Conservation (phyloP, 1,140 invertebrate species). For the Drosophila pandora region DNA sequence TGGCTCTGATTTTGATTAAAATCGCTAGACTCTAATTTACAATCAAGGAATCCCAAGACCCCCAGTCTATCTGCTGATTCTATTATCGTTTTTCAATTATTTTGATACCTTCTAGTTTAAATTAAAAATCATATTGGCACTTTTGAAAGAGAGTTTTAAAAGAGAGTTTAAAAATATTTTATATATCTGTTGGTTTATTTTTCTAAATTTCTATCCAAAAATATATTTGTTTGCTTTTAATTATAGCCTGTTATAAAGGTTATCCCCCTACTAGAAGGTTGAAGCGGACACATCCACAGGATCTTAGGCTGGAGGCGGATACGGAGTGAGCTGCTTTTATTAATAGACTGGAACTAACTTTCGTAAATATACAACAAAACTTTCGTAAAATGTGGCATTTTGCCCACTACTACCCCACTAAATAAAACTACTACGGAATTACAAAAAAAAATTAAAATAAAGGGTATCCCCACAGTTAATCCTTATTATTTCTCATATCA, state of each 20-base stretch:
- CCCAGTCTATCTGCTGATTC: conserved; percentile 14
- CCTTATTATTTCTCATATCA: neutral
- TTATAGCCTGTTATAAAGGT: conserved; percentile 1
- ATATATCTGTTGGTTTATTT: neutral
- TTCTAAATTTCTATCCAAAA: neutral
- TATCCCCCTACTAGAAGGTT: neutral
- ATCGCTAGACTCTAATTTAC: conserved; percentile 43
- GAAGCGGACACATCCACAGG: no score
- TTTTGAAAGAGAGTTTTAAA: no score
- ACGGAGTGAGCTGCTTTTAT: no score
- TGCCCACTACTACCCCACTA: no score
- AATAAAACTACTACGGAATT: no score
- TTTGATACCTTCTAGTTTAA: conserved; percentile 9
- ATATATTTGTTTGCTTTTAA: neutral
- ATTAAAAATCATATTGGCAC: neutral
- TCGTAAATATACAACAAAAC: no score
- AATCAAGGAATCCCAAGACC: conserved; percentile 21
- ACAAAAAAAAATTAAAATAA: neutral
- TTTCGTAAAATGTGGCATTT: no score
- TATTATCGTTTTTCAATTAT: conserved; percentile 44
- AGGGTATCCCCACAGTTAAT: conserved; percentile 5
- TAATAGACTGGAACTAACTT: no score
- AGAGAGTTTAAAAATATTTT: no score
- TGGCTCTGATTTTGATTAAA: conserved; percentile 42
- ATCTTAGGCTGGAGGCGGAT: no score